Percentiles rank a stretch among this genome's conserved stretches.
Evolutionary conservation across 2,888 invertebrate genomes (phyloP).

Genomic region (Oligia strigilis): DNA sequence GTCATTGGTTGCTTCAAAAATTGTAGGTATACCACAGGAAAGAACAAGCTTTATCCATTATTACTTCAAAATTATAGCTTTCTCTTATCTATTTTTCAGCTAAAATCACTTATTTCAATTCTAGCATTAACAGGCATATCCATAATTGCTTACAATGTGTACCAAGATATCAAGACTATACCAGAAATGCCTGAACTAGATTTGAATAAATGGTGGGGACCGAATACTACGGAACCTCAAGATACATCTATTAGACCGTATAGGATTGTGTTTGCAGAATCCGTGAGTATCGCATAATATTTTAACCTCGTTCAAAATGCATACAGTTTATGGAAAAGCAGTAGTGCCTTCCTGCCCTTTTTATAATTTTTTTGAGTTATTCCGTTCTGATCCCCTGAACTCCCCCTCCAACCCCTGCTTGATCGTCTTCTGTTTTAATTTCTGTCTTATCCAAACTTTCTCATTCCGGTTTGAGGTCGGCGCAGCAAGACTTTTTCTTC

Average conservation of each 20-base stretch:
- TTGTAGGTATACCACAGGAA: background rate
- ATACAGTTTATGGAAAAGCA: background rate
- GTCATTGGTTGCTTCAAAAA: background rate
- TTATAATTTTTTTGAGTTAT: background rate
- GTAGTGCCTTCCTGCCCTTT: background rate
- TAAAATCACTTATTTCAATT: constrained; percentile 60
- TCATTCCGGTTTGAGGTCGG: background rate
- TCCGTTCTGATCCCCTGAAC: no score
- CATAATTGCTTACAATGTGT: constrained; percentile 67
- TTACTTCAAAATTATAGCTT: background rate
- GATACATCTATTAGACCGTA: constrained; percentile 91
- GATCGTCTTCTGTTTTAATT: no score
- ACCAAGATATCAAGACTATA: constrained; percentile 67
- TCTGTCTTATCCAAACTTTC: no score
- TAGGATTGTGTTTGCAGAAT: constrained; percentile 90
- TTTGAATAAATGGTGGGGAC: constrained; percentile 82
- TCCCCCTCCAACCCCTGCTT: no score
- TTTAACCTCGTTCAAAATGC: background rate
- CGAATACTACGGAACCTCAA: constrained; percentile 66
- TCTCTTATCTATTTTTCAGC: constrained; percentile 59
- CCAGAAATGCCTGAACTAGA: constrained; percentile 81
- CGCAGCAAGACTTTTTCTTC: background rate
- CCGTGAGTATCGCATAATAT: constrained; percentile 84
- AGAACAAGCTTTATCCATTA: no score
- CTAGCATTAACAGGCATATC: constrained; percentile 61